phyloP scores from a whole-genome alignment of 2,888 invertebrate species.

The Lasioglossum oenotherae region DNA sequence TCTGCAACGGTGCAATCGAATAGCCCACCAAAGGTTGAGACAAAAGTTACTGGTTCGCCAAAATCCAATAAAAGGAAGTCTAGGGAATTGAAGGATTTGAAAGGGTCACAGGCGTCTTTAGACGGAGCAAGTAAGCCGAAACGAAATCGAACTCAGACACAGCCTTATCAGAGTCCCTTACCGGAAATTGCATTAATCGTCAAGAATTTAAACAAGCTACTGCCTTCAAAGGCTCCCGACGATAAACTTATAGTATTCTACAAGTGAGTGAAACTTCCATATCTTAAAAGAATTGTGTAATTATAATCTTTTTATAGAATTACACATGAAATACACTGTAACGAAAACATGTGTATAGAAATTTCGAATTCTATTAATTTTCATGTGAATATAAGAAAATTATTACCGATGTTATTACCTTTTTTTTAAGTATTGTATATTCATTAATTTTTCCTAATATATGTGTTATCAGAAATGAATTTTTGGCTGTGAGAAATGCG shows the following conservation, averaged over 20 bases:
- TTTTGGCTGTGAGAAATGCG: constrained; percentile 95
- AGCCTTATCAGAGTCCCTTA: constrained; percentile 93
- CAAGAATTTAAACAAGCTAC: constrained; percentile 89
- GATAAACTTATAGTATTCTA: constrained; percentile 95
- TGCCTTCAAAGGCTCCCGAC: constrained; percentile 87
- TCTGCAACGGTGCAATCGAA: constrained; percentile 43
- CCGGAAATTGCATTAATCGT: constrained; percentile 92
- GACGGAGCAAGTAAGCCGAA: constrained; percentile 85
- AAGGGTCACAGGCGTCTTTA: constrained; percentile 61
- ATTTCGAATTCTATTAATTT: constrained; percentile 33
- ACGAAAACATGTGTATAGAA: constrained; percentile 40
- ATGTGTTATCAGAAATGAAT: constrained; percentile 89
- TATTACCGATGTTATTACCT: constrained; percentile 9
- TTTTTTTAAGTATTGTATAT: constrained; percentile 15
- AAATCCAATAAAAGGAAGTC: constrained; percentile 80
- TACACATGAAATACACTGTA: constrained; percentile 2
- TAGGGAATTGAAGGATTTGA: constrained; percentile 80
- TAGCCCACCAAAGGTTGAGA: constrained; percentile 67
- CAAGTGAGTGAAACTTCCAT: constrained; percentile 87
- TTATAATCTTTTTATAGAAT: constrained; percentile 23
- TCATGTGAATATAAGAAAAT: constrained; percentile 28
- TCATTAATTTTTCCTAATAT: constrained; percentile 52
- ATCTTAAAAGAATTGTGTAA: constrained; percentile 15
- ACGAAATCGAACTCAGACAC: constrained; percentile 88
- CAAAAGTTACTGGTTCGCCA: constrained; percentile 71